Base-by-base conservation (phyloP, 1,140 invertebrate species). In the Ctenoplectra terminalis region DNA sequence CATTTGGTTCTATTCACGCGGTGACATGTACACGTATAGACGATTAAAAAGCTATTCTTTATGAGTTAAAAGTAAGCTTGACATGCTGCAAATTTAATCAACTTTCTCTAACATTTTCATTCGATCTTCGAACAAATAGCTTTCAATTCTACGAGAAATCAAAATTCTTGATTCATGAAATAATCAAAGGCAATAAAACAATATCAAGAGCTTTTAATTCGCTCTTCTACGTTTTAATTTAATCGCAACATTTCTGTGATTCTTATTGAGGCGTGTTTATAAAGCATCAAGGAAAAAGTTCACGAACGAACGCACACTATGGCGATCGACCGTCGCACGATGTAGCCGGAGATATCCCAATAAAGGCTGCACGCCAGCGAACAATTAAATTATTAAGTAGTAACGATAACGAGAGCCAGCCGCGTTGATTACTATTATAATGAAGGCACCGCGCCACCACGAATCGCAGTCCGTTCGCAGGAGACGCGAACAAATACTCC, bases 371-470 rank as follows among this genome's bases (percentile, higher is more conserved):
- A 93, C 92, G 92, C 91, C 87, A 93, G 88, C 84, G 90, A 93
- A 93, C 92, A 93, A 93, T 94, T 94, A 94, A 93, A 94, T 93
- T 93, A 93, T 93, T 93, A 93, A 93, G 90, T 90, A 84, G 82
- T 85, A 88, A 87, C 92, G 92, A 93, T 93, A 93, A 93, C 92
- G 90, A 92, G 90, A 72, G 86, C 87, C 87, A 81, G 61, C 71
- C 81, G 83, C 85, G 83, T 90, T 91, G 90, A 91, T 93, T 93
- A 91, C 90, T 92, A 90, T 91, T 93, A 91, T 92, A 92, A 92
- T 88, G 88, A 90, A 91, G 76, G 88, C 88, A 76, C 43, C 54
- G 72, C 72, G 54, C 67, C 56, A 72, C 56, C 56, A 58, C 66
- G 66, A 63, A 81, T 48, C 63, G 43, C 77, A 64, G 72, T 69